Evolutionary conservation across 2,888 invertebrate genomes (phyloP), one percentile per base, ranked within the genome.

Genomic region (Drosophila quinaria): DNA sequence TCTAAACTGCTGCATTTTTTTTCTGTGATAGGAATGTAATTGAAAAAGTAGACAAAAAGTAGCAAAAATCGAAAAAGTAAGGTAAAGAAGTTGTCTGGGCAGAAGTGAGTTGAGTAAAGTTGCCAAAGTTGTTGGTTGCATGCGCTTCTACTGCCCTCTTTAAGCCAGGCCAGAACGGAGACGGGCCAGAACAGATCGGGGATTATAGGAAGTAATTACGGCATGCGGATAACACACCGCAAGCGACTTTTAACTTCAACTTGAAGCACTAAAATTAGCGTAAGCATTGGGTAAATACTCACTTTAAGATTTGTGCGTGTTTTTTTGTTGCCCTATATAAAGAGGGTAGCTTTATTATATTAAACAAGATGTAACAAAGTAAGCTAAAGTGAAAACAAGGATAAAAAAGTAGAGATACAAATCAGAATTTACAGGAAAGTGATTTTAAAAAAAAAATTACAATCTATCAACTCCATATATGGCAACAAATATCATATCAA

Each of bases 271-370:
- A 59, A 70, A 76, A 79, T 79, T 79, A 79, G 76, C 64, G 64
- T 56, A 73, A 47, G 80, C 75, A 47, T 75, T 70, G 51, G 44
- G 37, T 84, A 84, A 81, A 81, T 87, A 81, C 78, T 66, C 59
- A 78, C 56, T 79, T 79, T 59, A 51, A 58, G 63, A 64, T 70
- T 83, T 62, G 81, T 87, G 73, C 84, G 73, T 86, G 83, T 54
- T 77, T 13, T 17, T 44, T 13, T 13, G 3, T 4, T 15, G 50
- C 54, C 6, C 47, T 41, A 10, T 15, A 4, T 6, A 15, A 0
- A n/a, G 4, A 22, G 15, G 35, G 56, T 55, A 19, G n/a, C 11
- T 42, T 13, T 2, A 33, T 22, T 22, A n/a, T 29, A 2, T 2
- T 13, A n/a, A 8, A 9, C 11, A 22, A 19, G 1, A n/a, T 19